A percentile compares a stretch with the other conserved stretches of the same genome.
Evolutionary conservation across 2,797 vertebrate species (phyloP).

Genomic region (Gallinago stenura): DNA sequence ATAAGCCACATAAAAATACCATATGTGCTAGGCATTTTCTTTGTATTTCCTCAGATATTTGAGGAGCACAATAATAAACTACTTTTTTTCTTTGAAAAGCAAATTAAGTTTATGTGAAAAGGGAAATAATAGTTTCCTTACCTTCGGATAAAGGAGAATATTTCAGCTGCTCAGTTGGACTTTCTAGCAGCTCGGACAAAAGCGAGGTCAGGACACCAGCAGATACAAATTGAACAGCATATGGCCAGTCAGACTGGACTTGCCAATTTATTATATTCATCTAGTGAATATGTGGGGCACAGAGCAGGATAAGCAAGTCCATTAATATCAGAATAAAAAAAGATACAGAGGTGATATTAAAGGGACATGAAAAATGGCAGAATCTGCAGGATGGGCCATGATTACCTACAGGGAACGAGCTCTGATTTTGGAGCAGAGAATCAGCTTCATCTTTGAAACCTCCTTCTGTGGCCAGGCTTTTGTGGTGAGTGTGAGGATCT

Average conservation of each 20-base stretch:
- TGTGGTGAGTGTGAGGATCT: background rate
- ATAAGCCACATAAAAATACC: constrained; percentile 49
- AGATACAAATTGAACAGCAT: constrained; percentile 56
- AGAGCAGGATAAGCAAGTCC: background rate
- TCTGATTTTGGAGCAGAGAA: background rate
- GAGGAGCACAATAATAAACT: constrained; percentile 24
- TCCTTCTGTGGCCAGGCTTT: background rate
- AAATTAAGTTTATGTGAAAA: constrained; percentile 36
- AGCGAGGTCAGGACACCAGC: constrained; percentile 60
- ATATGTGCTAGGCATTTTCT: constrained; percentile 43
- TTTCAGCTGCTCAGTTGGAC: background rate
- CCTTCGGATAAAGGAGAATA: background rate
- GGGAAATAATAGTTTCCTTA: constrained; percentile 3
- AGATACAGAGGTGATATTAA: background rate
- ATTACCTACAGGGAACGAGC: background rate
- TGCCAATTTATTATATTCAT: constrained; percentile 46
- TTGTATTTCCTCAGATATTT: constrained; percentile 40
- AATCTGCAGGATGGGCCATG: background rate
- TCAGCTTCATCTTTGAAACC: background rate
- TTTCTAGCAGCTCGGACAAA: constrained; percentile 8
- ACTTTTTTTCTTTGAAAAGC: background rate
- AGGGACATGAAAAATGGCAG: background rate
- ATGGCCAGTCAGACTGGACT: background rate
- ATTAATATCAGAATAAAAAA: background rate
- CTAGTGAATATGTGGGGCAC: background rate